These are phyloP conservation scores for Salarias fasciatus DNA, from an alignment of 2,797 vertebrate species.

Conservation along the genomic window DNA sequence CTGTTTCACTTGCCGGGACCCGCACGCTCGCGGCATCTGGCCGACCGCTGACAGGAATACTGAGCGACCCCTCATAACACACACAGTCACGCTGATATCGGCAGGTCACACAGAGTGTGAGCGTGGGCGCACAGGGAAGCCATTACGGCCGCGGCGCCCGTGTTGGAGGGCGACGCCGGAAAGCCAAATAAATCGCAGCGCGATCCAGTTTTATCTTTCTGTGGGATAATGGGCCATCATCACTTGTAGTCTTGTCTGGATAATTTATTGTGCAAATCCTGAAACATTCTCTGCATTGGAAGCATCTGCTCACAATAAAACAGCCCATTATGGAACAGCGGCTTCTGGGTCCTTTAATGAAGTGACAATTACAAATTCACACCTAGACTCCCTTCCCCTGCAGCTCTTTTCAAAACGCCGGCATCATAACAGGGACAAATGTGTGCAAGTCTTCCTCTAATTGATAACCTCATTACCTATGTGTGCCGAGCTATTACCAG, in stretches of 20 bases:
- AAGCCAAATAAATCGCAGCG: conserved; percentile 18
- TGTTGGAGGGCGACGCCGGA: conserved; percentile 6
- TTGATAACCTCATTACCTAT: conserved; percentile 73
- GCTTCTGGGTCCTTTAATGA: conserved; percentile 36
- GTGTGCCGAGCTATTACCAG: conserved; percentile 64
- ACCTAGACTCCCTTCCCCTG: conserved; percentile 22
- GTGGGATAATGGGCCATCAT: conserved; percentile 46
- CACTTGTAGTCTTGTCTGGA: conserved; percentile 36
- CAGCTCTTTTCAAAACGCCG: conserved; percentile 47
- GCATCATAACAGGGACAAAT: conserved; percentile 64
- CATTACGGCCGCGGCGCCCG: not conserved
- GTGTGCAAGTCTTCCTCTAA: conserved; percentile 60
- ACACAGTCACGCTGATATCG: conserved; percentile 1
- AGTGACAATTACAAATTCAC: conserved; percentile 54
- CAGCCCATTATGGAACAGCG: conserved; percentile 25
- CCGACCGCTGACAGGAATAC: conserved; percentile 63
- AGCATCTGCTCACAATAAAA: conserved; percentile 57
- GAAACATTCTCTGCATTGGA: conserved; percentile 30
- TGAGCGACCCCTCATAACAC: conserved; percentile 30
- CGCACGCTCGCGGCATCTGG: conserved; percentile 38
- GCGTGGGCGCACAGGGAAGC: not conserved
- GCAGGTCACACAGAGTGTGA: conserved; percentile 16
- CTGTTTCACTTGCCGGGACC: conserved; percentile 53
- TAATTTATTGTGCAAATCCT: conserved; percentile 51
- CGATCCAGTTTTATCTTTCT: conserved; percentile 35